A percentile compares a stretch with the other conserved stretches of the same genome.
phyloP scores from a whole-genome alignment of 1,140 invertebrate species.

The Drosophila suzukii region DNA sequence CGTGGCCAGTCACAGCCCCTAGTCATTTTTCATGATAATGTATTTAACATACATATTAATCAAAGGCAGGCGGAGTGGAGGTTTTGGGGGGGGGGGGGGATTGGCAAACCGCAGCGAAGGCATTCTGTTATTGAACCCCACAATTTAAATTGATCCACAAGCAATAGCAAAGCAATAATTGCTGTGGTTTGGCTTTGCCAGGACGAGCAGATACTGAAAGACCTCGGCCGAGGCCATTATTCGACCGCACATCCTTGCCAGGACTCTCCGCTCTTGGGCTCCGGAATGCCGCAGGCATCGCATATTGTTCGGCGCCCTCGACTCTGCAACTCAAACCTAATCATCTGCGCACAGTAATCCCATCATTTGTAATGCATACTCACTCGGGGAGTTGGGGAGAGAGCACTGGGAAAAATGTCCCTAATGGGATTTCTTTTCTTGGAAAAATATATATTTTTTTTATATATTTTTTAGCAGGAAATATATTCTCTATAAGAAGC shows the following conservation, averaged over 20 bases:
- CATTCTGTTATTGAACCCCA: constrained; percentile 69
- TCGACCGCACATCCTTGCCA: constrained; percentile 58
- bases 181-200: constrained; percentile 54
- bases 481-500: too few species aligned
- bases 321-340: constrained; percentile 60
- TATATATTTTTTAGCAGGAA: too few species aligned
- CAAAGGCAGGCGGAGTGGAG: constrained; percentile 29
- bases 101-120: constrained; percentile 28
- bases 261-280: constrained; percentile 12
- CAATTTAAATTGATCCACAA: constrained; percentile 72
- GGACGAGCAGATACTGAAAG: constrained; percentile 14
- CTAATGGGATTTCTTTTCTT: background rate
- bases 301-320: constrained; percentile 24
- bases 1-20: constrained; percentile 26
- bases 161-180: constrained; percentile 73
- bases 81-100: background rate
- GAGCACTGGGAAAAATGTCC: background rate
- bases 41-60: constrained; percentile 75
- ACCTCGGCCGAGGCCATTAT: constrained; percentile 43
- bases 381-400: background rate
- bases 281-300: constrained; percentile 32
- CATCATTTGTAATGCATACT: constrained; percentile 70
- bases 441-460: background rate
- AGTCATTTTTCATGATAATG: constrained; percentile 72
- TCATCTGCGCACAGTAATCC: constrained; percentile 61